Percentiles rank a stretch among this genome's conserved stretches.
These are phyloP conservation scores for Pogonocherus hispidulus DNA, from an alignment of 2,888 invertebrate species.

Conservation along the genomic window DNA sequence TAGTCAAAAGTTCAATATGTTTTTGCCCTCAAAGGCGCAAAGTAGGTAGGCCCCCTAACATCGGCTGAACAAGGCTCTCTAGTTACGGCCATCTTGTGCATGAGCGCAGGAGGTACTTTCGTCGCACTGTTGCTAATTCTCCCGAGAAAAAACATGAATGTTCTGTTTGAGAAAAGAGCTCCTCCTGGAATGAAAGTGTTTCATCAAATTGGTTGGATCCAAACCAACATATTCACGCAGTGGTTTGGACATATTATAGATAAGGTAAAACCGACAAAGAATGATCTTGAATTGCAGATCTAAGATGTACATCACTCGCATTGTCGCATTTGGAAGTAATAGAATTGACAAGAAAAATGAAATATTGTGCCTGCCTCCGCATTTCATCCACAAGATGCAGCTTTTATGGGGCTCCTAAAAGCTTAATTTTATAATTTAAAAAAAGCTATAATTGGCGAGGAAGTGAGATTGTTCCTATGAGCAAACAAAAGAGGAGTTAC, in stretches of 20 bases:
- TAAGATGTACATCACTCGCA: constrained; percentile 26
- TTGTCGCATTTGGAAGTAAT: constrained; percentile 39
- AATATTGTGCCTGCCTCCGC: constrained; percentile 57
- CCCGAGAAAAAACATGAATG: constrained; percentile 56
- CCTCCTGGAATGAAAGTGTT: constrained; percentile 52
- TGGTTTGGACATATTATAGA: constrained; percentile 57
- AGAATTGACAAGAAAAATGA: constrained; percentile 54
- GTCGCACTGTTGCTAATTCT: constrained; percentile 61
- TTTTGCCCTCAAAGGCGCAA: not conserved
- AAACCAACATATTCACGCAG: constrained; percentile 54
- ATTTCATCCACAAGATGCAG: constrained; percentile 60
- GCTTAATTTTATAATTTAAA: too few species aligned
- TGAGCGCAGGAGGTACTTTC: constrained; percentile 55
- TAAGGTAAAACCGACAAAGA: constrained; percentile 28
- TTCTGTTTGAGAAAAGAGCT: constrained; percentile 53
- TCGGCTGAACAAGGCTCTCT: constrained; percentile 50
- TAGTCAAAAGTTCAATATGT: constrained; percentile 36
- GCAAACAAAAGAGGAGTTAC: constrained; percentile 27
- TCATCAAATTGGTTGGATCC: constrained; percentile 54
- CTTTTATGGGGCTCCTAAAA: constrained; percentile 61
- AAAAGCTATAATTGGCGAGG: too few species aligned
- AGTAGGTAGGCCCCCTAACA: not conserved
- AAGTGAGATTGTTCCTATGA: not conserved
- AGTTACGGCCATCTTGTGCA: constrained; percentile 55
- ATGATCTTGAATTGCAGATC: constrained; percentile 45